Conservation (phyloP, 2,888 invertebrate genomes). For the Ochlodes sylvanus region DNA sequence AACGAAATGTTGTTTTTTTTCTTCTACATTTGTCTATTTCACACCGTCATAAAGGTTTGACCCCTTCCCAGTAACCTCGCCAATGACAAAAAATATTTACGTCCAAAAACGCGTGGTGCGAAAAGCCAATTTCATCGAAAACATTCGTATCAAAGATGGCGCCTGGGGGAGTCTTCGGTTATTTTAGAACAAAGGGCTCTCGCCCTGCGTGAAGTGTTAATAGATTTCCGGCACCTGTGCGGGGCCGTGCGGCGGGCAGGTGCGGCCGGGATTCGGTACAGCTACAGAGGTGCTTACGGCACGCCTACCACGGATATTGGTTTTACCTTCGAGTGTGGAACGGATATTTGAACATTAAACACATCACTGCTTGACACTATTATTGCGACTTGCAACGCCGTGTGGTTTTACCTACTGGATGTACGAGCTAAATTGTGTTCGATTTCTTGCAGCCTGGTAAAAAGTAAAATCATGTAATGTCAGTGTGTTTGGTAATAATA, state of each 20-base stretch:
- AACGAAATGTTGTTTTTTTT: too few species aligned
- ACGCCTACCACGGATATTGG: slow-evolving; percentile 42
- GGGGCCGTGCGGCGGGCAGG: slow-evolving; percentile 55
- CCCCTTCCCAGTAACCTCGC: neutral
- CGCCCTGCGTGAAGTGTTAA: slow-evolving; percentile 56
- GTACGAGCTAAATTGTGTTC: too few species aligned
- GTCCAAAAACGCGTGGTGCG: slow-evolving; percentile 10
- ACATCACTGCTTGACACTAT: neutral
- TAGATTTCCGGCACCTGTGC: slow-evolving; percentile 75
- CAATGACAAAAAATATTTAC: slow-evolving; percentile 16
- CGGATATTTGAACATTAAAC: slow-evolving; percentile 12
- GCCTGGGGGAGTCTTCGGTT: slow-evolving; percentile 42
- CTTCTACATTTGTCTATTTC: too few species aligned
- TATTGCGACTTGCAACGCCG: neutral
- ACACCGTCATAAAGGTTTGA: too few species aligned
- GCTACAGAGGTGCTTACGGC: slow-evolving; percentile 19
- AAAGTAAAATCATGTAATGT: too few species aligned
- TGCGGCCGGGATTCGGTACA: slow-evolving; percentile 47
- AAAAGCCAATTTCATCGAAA: slow-evolving; percentile 29
- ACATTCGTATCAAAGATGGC: slow-evolving; percentile 43
- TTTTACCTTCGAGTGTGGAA: slow-evolving; percentile 30
- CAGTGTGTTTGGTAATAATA: too few species aligned
- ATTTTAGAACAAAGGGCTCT: slow-evolving; percentile 57
- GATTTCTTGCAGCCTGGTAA: too few species aligned
- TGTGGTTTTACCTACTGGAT: too few species aligned